phyloP scores from a whole-genome alignment of 2,797 vertebrate genomes.

The Heliangelus exortis region DNA sequence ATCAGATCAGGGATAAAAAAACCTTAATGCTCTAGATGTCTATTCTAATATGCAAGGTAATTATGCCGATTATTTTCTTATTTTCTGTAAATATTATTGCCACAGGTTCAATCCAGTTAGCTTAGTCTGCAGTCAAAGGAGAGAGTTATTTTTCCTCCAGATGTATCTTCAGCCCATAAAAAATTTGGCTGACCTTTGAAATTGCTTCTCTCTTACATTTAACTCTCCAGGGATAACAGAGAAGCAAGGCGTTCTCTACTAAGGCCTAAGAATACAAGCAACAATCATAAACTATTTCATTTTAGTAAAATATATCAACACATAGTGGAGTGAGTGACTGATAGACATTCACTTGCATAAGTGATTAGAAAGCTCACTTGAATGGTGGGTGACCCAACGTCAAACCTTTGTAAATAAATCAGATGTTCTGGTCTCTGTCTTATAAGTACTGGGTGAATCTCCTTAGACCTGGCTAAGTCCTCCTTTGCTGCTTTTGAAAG shows the following conservation, averaged over 20 bases:
- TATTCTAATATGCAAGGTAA: not conserved
- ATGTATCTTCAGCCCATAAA: not conserved
- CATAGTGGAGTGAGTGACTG: not conserved
- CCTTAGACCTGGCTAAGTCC: not conserved
- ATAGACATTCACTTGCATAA: not conserved
- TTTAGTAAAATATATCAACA: not conserved
- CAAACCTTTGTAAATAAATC: not conserved
- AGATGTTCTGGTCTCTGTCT: not conserved
- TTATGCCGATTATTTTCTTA: not conserved
- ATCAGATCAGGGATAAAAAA: not conserved
- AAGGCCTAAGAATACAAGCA: not conserved
- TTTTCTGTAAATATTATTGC: not conserved
- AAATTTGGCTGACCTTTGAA: not conserved
- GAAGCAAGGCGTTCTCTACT: not conserved
- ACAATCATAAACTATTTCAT: not conserved
- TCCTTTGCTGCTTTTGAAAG: not conserved
- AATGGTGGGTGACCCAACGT: not conserved
- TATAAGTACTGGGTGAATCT: not conserved
- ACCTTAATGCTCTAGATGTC: not conserved
- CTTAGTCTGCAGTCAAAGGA: not conserved
- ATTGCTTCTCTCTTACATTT: not conserved
- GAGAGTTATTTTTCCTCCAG: not conserved
- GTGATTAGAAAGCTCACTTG: not conserved
- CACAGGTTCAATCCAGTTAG: not conserved
- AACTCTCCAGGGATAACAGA: not conserved